Evolutionary conservation across 2,797 vertebrate species (phyloP).

Genomic region (Sternarchorhynchus goeldii): DNA sequence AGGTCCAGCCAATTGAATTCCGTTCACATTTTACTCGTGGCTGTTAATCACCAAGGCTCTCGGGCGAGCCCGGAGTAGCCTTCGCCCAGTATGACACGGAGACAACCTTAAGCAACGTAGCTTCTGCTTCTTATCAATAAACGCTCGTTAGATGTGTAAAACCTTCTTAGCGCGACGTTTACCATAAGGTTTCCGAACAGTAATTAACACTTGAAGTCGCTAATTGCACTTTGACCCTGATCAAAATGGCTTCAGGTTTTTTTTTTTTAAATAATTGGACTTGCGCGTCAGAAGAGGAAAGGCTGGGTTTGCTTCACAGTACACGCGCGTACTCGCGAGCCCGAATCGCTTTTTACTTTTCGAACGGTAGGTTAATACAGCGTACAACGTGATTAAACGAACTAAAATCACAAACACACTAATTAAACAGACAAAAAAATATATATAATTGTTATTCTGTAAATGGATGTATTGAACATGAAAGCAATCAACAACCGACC

Average conservation of each 20-base stretch:
- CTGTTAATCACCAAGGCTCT: conserved; percentile 54
- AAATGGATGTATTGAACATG: not conserved
- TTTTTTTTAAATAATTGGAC: too few species aligned
- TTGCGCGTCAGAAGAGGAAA: too few species aligned
- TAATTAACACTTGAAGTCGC: not conserved
- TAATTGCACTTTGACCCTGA: too few species aligned
- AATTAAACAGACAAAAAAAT: not conserved
- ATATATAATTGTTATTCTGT: not conserved
- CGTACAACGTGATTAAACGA: not conserved
- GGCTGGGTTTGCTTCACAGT: too few species aligned
- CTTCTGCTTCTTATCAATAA: not conserved
- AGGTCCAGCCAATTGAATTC: conserved; percentile 53
- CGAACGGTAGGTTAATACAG: too few species aligned
- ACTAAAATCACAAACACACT: not conserved
- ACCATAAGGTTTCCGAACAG: not conserved
- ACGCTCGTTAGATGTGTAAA: conserved; percentile 25
- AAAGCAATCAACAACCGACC: too few species aligned
- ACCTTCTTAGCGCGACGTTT: conserved; percentile 12
- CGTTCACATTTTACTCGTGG: conserved; percentile 46
- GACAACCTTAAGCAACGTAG: conserved; percentile 26
- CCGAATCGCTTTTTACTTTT: too few species aligned
- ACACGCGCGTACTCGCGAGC: too few species aligned
- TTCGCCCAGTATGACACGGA: not conserved
- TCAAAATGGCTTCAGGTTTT: too few species aligned
- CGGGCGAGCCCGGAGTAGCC: conserved; percentile 28